Percentiles rank a stretch among this genome's conserved stretches.
phyloP scores from a whole-genome alignment of 2,888 invertebrate species.

The Parnassius apollo region DNA sequence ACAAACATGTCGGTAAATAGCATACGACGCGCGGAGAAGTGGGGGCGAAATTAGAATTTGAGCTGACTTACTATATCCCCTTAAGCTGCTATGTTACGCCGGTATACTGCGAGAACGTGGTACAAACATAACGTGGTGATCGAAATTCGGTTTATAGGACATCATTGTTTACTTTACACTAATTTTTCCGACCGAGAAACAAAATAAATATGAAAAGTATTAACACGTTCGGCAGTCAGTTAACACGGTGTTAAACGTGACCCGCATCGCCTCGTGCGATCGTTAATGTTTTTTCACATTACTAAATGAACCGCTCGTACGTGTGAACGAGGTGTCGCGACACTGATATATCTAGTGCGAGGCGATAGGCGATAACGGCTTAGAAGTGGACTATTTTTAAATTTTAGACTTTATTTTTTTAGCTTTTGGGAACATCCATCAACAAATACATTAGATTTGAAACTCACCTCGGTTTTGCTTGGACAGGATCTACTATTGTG shows the following conservation, averaged over 20 bases:
- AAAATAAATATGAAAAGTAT: conserved; percentile 13
- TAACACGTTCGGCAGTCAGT: conserved; percentile 20
- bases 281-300: conserved; percentile 13
- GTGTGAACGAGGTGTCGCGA: conserved; percentile 26
- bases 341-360: background rate
- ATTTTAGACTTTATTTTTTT: background rate
- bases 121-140: too few species aligned
- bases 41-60: too few species aligned
- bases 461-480: too few species aligned
- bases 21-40: too few species aligned
- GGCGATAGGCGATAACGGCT: conserved; percentile 12
- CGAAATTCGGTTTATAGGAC: too few species aligned
- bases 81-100: too few species aligned
- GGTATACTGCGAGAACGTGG: too few species aligned
- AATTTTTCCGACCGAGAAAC: conserved; percentile 1
- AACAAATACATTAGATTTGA: too few species aligned
- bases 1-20: too few species aligned
- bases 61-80: too few species aligned
- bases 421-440: background rate
- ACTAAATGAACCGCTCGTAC: conserved; percentile 25
- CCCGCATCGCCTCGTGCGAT: conserved; percentile 6
- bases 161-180: background rate
- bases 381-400: background rate
- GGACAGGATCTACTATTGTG: too few species aligned
- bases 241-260: conserved; percentile 17